phyloP scores from a whole-genome alignment of 2,888 invertebrate genomes.

The Proisotoma minuta region DNA sequence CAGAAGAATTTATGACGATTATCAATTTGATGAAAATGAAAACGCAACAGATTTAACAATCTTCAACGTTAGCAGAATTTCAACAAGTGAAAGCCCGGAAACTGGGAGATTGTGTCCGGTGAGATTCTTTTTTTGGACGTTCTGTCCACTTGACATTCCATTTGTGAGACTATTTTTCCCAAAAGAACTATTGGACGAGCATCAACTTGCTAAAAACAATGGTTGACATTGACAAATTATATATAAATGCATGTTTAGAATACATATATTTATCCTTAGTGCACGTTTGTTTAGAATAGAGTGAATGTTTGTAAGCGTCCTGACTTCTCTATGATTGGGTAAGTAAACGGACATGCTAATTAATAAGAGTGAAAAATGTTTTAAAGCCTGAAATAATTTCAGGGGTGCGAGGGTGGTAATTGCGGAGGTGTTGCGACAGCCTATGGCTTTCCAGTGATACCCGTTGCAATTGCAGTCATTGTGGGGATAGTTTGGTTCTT shows the following conservation, averaged over 20 bases:
- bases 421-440: conserved; percentile 17
- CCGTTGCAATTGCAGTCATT: conserved; percentile 33
- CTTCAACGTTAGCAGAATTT: background rate
- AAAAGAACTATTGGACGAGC: conserved; percentile 27
- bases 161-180: conserved; percentile 31
- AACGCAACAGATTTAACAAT: background rate
- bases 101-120: conserved; percentile 34
- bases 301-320: no score
- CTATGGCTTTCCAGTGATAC: conserved; percentile 39
- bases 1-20: no score
- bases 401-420: conserved; percentile 30
- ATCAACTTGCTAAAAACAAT: background rate
- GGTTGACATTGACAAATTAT: background rate
- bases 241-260: background rate
- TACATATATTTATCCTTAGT: no score
- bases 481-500: conserved; percentile 41
- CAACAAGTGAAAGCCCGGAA: background rate
- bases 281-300: no score
- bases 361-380: conserved; percentile 1
- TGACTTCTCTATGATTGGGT: no score
- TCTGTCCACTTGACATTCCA: conserved; percentile 36
- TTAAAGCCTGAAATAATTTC: conserved; percentile 1
- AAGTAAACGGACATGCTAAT: no score
- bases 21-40: background rate
- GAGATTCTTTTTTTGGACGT: conserved; percentile 42